Evolutionary conservation across 37 sponge, comb jelly and placozoan species (phyloP), one percentile per base, ranked within the genome.

Genomic region (Beroe forskalii): DNA sequence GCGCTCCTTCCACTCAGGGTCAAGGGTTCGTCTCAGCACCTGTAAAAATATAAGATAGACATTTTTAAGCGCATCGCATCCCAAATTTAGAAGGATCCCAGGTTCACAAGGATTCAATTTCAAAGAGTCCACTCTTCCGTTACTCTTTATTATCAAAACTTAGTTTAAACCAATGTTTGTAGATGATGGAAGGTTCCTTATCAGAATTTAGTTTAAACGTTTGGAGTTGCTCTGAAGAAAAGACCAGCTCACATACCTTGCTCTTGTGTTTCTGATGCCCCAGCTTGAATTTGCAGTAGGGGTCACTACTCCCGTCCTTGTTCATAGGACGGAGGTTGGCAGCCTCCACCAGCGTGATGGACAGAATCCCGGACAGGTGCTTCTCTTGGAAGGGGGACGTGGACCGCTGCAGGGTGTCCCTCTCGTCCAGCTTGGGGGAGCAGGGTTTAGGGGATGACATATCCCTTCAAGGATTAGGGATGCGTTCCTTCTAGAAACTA

Each of bases 271-370:
- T 94, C 91, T 95, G 95, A 23, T 62, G 24, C 19, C 96, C 96
- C 23, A 95, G 89, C 44, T 93, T 94, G 86, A 95, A 94, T 91
- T 95, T 95, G 90, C 97, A 97, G 94, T 97, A 97, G 2, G 97
- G 95, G 62, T 95, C 94, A 91, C 94, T 94, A 72, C 80, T 80
- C 24, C 97, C 97, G 86, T 95, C 95, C 6, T 67, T 89, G 41
- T 97, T 96, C 97, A 97, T 93, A 0, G 95, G 67, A 48, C 93
- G 92, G 40, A 97, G 91, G 62, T 86, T 39, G 3, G 22, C 93
- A 0, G 94, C 97, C 67, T 93, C 89, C 86, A 97, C 75, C 42
- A 97, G 72, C 0, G 93, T 92, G 30, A 94, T 91, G 17, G 89
- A 92, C 19, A 97, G 90, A 0, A 94, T 75, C 32, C 94, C 86